Evolutionary conservation across 2,888 invertebrate genomes (phyloP), one percentile per base, ranked within the genome.

Genomic region (Dione vanillae): DNA sequence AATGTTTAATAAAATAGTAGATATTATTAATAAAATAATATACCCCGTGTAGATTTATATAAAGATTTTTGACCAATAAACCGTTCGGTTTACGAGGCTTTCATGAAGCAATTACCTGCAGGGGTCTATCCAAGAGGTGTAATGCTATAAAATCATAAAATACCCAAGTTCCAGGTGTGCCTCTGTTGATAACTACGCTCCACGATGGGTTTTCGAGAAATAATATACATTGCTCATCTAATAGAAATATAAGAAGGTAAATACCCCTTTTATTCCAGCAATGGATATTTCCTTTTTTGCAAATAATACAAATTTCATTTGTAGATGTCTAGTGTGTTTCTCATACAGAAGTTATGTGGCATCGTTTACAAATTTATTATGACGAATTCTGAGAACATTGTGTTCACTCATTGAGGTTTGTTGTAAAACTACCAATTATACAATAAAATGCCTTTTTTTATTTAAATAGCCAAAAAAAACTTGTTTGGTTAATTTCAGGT

Each of bases 111-210:
- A 92, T 91, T 86, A 90, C 85, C 85, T 84, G 85, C 86, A 80
- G 86, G 86, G 86, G 85, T 85, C 85, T 84, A 82, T 85, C 82
- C 83, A 80, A 84, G 83, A 92, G 90, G 91, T 90, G 91, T 89
- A 88, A 91, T 88, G 86, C 83, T 82, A 86, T 92, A 91, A 92
- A 92, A 82, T 81, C 86, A 92, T 91, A 92, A 92, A 91, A 86
- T 83, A 83, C 80, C 75, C 83, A 78, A 79, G 72, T 82, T 85
- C 89, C 91, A 91, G 90, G 89, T 91, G 90, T 85, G 80, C 70
- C 68, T 82, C 76, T 78, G 82, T 73, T 74, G 69, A 40, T 64
- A 59, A 51, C 61, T 43, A 43, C 43, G 47, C 11, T 12, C 20
- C 8, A 45, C 49, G 75, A 73, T 73, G 74, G 72, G 75, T 73